A percentile compares a stretch with the other conserved stretches of the same genome.
Evolutionary conservation across 2,888 invertebrate species (phyloP).

Genomic region (Latrodectus hesperus): DNA sequence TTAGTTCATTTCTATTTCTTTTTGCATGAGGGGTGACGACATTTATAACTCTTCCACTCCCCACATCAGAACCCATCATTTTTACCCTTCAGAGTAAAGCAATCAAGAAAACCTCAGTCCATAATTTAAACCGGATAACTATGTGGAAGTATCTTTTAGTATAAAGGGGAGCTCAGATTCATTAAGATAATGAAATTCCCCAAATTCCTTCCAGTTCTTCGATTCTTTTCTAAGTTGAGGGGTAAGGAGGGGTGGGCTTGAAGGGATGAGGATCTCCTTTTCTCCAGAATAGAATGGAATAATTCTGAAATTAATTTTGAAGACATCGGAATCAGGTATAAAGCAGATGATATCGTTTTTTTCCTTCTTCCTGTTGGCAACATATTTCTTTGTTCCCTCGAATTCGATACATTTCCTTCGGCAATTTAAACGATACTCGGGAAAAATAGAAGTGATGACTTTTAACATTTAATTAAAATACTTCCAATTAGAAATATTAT

Average conservation of each 20-base stretch:
- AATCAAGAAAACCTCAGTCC: conserved; percentile 65
- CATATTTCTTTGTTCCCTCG: not conserved
- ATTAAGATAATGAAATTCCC: conserved; percentile 68
- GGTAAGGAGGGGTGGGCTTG: not conserved
- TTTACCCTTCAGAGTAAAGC: conserved; percentile 33
- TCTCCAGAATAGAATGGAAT: conserved; percentile 41
- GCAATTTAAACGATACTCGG: conserved; percentile 31
- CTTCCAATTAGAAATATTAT: conserved; percentile 47
- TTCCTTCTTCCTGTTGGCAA: not conserved
- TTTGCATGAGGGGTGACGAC: conserved; percentile 24
- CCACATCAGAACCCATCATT: not conserved
- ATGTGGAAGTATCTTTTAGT: conserved; percentile 43
- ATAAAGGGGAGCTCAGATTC: conserved; percentile 50
- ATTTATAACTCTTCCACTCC: conserved; percentile 13
- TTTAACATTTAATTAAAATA: conserved; percentile 60
- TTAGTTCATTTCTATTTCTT: not conserved
- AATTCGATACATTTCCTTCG: not conserved
- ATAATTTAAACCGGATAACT: conserved; percentile 67
- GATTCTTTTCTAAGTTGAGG: not conserved
- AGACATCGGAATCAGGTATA: conserved; percentile 51
- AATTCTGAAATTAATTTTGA: conserved; percentile 65
- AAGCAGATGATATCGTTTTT: conserved; percentile 7
- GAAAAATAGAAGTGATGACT: conserved; percentile 21
- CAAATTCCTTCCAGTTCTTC: conserved; percentile 49
- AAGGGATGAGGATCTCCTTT: conserved; percentile 8